A percentile compares a stretch with the other conserved stretches of the same genome.
Conservation (phyloP, 2,113 vertebrate genomes). For the Hirundichthys speculiger region DNA sequence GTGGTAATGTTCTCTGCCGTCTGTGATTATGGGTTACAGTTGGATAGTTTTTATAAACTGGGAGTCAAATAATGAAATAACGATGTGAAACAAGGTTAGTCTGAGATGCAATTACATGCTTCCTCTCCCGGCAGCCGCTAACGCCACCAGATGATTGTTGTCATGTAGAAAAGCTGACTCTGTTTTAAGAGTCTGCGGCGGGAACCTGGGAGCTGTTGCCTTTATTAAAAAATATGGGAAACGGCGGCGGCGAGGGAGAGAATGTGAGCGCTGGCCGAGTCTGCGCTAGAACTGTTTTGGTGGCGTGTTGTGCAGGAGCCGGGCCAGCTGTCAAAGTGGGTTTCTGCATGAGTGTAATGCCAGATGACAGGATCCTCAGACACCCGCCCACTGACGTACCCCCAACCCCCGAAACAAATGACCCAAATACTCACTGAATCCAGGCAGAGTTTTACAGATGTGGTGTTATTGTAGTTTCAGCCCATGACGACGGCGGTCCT, state of each 20-base stretch:
- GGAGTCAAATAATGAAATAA: constrained; percentile 27
- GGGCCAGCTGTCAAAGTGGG: constrained; percentile 58
- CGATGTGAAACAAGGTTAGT: constrained; percentile 19
- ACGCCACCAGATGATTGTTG: too few species aligned
- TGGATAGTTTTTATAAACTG: constrained; percentile 37
- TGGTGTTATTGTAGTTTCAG: constrained; percentile 40
- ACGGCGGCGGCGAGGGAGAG: not conserved
- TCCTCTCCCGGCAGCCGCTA: not conserved
- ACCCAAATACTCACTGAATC: constrained; percentile 71
- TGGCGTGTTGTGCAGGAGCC: constrained; percentile 34
- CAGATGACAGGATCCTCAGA: constrained; percentile 65
- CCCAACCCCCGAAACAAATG: constrained; percentile 68
- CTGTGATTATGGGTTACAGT: constrained; percentile 28
- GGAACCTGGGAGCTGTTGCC: not conserved
- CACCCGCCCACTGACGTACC: constrained; percentile 66
- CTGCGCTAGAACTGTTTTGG: constrained; percentile 39
- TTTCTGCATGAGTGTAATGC: constrained; percentile 61
- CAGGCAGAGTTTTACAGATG: constrained; percentile 51
- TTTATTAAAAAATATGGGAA: not conserved
- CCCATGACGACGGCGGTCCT: constrained; percentile 27
- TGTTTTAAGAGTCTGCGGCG: not conserved
- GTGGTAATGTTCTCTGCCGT: constrained; percentile 61
- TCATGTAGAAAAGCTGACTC: not conserved
- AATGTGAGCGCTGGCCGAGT: not conserved
- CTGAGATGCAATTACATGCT: constrained; percentile 30